A percentile compares a stretch with the other conserved stretches of the same genome.
Conservation (phyloP, 2,113 vertebrate species). For the Lipophrys pholis region DNA sequence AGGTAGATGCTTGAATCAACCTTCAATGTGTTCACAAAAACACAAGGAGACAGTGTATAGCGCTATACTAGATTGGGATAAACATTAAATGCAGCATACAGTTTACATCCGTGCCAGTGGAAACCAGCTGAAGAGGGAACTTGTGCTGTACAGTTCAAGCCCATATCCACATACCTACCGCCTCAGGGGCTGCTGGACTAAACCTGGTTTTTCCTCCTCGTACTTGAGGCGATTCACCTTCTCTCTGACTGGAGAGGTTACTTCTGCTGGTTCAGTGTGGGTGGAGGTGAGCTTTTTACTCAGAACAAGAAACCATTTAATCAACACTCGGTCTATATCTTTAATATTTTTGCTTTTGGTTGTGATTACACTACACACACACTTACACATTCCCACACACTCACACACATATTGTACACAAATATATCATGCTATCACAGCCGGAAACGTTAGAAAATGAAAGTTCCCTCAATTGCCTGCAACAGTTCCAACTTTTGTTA, state of each 20-base stretch:
- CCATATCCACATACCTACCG: conserved; percentile 37
- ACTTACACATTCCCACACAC: no score
- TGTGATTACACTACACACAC: background rate
- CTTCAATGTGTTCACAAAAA: conserved; percentile 39
- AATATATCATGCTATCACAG: no score
- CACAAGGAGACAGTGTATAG: conserved; percentile 8
- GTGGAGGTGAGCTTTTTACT: conserved; percentile 36
- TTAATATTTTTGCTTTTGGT: background rate
- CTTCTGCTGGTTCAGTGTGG: conserved; percentile 53
- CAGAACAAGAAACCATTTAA: background rate
- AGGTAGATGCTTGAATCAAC: conserved; percentile 45
- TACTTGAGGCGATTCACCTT: conserved; percentile 71
- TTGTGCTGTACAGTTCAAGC: conserved; percentile 38
- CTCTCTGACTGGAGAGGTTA: conserved; percentile 65
- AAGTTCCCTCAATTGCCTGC: background rate
- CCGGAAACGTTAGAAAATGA: no score
- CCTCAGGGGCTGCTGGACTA: conserved; percentile 58
- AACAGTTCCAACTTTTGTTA: background rate
- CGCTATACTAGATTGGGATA: conserved; percentile 7
- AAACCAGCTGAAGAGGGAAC: conserved; percentile 24
- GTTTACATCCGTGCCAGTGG: conserved; percentile 20
- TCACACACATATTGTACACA: no score
- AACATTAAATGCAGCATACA: conserved; percentile 41
- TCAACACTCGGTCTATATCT: background rate
- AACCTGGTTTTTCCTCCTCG: conserved; percentile 61